Conservation (phyloP, 2,888 invertebrate genomes). For the Platerodrilus igneus region DNA sequence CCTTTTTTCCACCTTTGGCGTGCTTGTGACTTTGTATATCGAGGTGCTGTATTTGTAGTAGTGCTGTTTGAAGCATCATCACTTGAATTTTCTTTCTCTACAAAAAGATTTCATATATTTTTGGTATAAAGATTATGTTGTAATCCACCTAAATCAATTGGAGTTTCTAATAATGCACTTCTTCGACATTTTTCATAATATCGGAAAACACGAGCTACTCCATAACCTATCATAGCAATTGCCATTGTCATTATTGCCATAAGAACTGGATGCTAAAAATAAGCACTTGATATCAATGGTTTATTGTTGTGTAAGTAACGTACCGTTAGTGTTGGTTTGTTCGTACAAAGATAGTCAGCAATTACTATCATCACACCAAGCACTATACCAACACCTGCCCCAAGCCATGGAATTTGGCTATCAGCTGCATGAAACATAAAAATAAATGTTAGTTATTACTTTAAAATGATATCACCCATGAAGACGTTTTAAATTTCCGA, state of each 20-base stretch:
- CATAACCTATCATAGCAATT: constrained; percentile 63
- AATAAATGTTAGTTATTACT: constrained; percentile 5
- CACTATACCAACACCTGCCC: constrained; percentile 68
- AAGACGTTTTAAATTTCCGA: no score
- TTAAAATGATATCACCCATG: no score
- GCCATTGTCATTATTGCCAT: constrained; percentile 67
- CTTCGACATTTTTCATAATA: constrained; percentile 53
- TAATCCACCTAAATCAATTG: constrained; percentile 48
- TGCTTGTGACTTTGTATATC: constrained; percentile 72
- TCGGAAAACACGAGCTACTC: constrained; percentile 57
- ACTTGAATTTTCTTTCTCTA: no score
- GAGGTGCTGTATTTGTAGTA: constrained; percentile 49
- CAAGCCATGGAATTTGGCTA: constrained; percentile 70
- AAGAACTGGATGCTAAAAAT: constrained; percentile 62
- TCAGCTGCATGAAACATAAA: constrained; percentile 50
- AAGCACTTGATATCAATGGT: constrained; percentile 5
- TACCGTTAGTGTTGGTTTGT: constrained; percentile 65
- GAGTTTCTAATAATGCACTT: constrained; percentile 52
- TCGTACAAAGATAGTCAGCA: constrained; percentile 62
- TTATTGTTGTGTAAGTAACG: constrained; percentile 35
- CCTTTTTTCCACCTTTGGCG: constrained; percentile 71
- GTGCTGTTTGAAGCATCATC: no score
- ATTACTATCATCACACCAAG: constrained; percentile 65
- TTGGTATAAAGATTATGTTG: constrained; percentile 5
- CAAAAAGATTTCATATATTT: no score